These are phyloP conservation scores for Caenorhabditis panamensis DNA, from an alignment of 2,888 invertebrate genomes.

Conservation along the genomic window DNA sequence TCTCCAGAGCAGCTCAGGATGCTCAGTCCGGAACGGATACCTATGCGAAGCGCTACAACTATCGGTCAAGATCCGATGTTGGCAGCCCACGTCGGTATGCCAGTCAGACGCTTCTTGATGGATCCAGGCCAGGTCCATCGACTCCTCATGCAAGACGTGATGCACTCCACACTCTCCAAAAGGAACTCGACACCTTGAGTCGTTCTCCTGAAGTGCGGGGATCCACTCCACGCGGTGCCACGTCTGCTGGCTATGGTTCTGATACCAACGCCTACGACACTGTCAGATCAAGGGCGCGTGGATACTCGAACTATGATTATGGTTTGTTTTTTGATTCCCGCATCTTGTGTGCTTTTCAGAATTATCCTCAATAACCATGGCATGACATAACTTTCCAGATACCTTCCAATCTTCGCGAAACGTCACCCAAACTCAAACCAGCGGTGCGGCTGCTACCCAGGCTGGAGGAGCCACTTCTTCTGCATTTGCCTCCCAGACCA, in stretches of 20 bases:
- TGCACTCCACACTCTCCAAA: slow-evolving; percentile 80
- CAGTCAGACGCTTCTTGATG: slow-evolving; percentile 80
- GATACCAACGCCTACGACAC: slow-evolving; percentile 79
- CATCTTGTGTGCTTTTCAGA: slow-evolving; percentile 1
- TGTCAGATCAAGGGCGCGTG: slow-evolving; percentile 71
- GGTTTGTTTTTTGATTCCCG: slow-evolving; percentile 66
- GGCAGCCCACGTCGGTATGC: slow-evolving; percentile 79
- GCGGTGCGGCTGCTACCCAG: slow-evolving; percentile 26
- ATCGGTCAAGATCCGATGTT: slow-evolving; percentile 80
- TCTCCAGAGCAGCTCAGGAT: slow-evolving; percentile 72
- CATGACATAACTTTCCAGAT: slow-evolving; percentile 45
- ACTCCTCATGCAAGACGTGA: slow-evolving; percentile 80
- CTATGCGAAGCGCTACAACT: slow-evolving; percentile 79
- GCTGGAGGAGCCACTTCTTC: slow-evolving; percentile 18
- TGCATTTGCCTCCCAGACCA: slow-evolving; percentile 20
- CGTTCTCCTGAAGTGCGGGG: slow-evolving; percentile 74
- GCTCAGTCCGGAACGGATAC: slow-evolving; percentile 71
- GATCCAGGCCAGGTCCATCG: slow-evolving; percentile 80
- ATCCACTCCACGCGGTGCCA: slow-evolving; percentile 47
- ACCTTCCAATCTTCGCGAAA: slow-evolving; percentile 61
- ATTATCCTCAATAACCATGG: not conserved
- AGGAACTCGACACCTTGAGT: slow-evolving; percentile 80
- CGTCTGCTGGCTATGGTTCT: slow-evolving; percentile 73
- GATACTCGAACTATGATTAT: slow-evolving; percentile 79
- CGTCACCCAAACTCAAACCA: slow-evolving; percentile 35